Evolutionary conservation across 64 coral and sea anemone genomes (phyloP), one percentile per base, ranked within the genome.

Genomic region (Montipora foliosa): DNA sequence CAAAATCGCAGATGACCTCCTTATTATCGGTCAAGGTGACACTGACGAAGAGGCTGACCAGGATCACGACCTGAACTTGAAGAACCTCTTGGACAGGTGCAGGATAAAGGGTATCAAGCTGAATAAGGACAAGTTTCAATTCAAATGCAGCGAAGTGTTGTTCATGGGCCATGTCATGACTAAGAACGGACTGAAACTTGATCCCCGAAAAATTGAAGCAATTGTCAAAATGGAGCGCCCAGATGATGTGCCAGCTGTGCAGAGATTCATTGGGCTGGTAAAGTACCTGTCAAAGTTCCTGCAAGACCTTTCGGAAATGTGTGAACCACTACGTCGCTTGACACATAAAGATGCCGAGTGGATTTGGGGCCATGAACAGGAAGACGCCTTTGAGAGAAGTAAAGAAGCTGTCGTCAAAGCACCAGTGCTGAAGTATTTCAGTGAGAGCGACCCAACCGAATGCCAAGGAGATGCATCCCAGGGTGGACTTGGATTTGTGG

Each of bases 41-140:
- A 66, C 64, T 37, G 29, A 37, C 29, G 29, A 37, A 37, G 29
- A 37, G 29, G 29, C 29, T 37, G 29, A 37, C 29, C 29, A 37
- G 29, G 29, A 37, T 37, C 29, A 37, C 29, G 29, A 37, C 29
- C 29, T 37, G 29, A 37, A 37, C 29, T 37, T 37, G 29, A 37
- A 37, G 29, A 37, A 37, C 1, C 67, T 94, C 9, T 21, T 82
- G 77, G 8, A 93, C 62, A 69, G 68, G 44, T 89, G 92, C 29
- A 47, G 75, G 5, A 48, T 29, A 25, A 89, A 71, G 71, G 60
- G 60, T 20, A 90, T 90, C 55, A 76, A 77, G 60, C 80, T 94
- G 64, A 90, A 90, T 49, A 89, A 89, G 76, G 76, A 81, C 46
- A 90, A 94, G 88, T 89, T 94, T 44, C 76, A 94, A 9, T 84